phyloP scores from a whole-genome alignment of 1,140 invertebrate species.

The Ectropis grisescens region DNA sequence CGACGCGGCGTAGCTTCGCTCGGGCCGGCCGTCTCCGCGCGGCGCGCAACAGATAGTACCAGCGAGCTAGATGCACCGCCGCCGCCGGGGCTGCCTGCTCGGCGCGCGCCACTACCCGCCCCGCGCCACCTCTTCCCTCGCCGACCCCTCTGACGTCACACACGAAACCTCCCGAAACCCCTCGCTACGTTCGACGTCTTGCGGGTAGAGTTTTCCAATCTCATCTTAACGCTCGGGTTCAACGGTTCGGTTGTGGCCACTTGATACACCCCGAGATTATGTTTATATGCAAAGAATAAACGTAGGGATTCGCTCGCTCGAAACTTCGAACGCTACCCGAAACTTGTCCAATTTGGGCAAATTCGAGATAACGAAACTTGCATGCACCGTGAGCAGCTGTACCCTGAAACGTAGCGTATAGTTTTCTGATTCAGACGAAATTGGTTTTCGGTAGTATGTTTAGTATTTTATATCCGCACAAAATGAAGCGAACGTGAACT shows the following conservation, averaged over 20 bases:
- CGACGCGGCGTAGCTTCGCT: slow-evolving; percentile 16
- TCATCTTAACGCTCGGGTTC: not conserved
- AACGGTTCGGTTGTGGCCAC: not conserved
- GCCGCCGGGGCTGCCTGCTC: slow-evolving; percentile 22
- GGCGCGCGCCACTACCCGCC: slow-evolving; percentile 30
- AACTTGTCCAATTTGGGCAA: too few relatives aligned
- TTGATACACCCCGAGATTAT: too few relatives aligned
- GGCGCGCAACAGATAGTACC: slow-evolving; percentile 48
- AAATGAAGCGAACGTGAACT: too few relatives aligned
- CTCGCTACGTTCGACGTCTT: slow-evolving; percentile 32
- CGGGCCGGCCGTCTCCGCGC: slow-evolving; percentile 38
- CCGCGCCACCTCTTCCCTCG: slow-evolving; percentile 20
- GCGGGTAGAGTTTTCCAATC: slow-evolving; percentile 17
- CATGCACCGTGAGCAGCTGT: too few relatives aligned
- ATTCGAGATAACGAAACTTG: too few relatives aligned
- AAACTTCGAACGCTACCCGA: too few relatives aligned
- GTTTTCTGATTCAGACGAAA: too few relatives aligned
- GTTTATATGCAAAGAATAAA: too few relatives aligned
- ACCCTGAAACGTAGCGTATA: too few relatives aligned
- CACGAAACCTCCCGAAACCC: slow-evolving; percentile 43
- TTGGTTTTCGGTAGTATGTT: too few relatives aligned
- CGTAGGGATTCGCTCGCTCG: too few relatives aligned
- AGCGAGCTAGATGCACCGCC: slow-evolving; percentile 20
- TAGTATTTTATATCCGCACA: too few relatives aligned
- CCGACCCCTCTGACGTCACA: slow-evolving; percentile 40